Percentiles rank a stretch among this genome's conserved stretches.
These are phyloP conservation scores for Drosophila diplacantha DNA, from an alignment of 2,888 invertebrate genomes.

Conservation along the genomic window DNA sequence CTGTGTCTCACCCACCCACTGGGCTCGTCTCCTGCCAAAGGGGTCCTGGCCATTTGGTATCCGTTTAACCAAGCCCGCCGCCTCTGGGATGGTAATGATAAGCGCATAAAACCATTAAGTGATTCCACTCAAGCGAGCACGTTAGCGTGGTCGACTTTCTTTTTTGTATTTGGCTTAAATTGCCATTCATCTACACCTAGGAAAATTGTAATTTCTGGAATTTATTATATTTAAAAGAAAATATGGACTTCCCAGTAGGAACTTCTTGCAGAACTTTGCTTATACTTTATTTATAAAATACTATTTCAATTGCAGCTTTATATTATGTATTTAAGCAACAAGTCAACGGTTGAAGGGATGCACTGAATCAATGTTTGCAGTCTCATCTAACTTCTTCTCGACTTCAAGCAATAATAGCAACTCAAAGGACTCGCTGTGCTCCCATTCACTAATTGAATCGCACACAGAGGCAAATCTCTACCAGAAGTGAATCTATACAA, in stretches of 20 bases:
- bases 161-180: constrained; percentile 4
- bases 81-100: constrained; percentile 67
- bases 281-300: no score
- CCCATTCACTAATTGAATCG: constrained; percentile 34
- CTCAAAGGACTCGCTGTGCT: constrained; percentile 11
- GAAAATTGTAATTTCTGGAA: constrained; percentile 5
- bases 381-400: background rate
- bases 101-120: constrained; percentile 76
- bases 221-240: background rate
- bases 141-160: constrained; percentile 51
- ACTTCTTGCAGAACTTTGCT: background rate
- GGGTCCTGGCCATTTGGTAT: constrained; percentile 21
- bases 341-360: background rate
- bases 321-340: background rate
- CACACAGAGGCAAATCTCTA: constrained; percentile 8
- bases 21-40: background rate
- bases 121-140: constrained; percentile 75
- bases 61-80: constrained; percentile 15
- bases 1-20: constrained; percentile 5
- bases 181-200: background rate
- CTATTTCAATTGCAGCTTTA: background rate
- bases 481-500: constrained; percentile 36
- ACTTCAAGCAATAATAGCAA: background rate
- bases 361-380: background rate
- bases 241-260: background rate